phyloP scores from a whole-genome alignment of 2,888 invertebrate species.

The Glomeris marginata region DNA sequence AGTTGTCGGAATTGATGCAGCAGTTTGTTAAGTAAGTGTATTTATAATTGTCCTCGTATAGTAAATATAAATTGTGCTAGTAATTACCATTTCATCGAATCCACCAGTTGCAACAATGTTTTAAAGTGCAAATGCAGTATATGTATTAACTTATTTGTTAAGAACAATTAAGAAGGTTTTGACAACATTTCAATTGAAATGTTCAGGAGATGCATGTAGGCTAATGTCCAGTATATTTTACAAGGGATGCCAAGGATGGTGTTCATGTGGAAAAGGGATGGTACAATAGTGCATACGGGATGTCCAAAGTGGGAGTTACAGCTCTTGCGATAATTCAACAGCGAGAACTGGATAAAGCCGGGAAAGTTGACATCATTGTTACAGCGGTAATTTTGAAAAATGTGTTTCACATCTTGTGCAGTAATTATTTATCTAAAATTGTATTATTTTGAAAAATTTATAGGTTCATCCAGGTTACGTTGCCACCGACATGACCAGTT shows the following conservation, averaged over 20 bases:
- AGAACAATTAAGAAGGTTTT: no score
- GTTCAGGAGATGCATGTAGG: not conserved
- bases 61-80: no score
- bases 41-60: no score
- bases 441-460: not conserved
- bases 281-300: conserved; percentile 47
- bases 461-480: conserved; percentile 59
- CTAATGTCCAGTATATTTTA: conserved; percentile 1
- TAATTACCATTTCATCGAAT: no score
- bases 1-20: conserved; percentile 24
- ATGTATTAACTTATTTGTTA: no score
- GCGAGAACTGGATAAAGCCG: conserved; percentile 36
- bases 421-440: no score
- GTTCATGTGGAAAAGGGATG: conserved; percentile 38
- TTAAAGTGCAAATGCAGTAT: not conserved
- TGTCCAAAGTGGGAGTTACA: conserved; percentile 57
- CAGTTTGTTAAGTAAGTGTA: conserved; percentile 25
- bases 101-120: not conserved
- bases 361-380: conserved; percentile 43
- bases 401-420: no score
- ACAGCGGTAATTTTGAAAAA: conserved; percentile 35
- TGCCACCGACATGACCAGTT: conserved; percentile 58
- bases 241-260: conserved; percentile 35
- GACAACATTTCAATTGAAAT: no score
- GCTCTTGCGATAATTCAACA: conserved; percentile 54